Percentiles rank a stretch among this genome's conserved stretches.
These are phyloP conservation scores for Melanotaenia duboulayi DNA, from an alignment of 2,113 vertebrate species.

Conservation along the genomic window DNA sequence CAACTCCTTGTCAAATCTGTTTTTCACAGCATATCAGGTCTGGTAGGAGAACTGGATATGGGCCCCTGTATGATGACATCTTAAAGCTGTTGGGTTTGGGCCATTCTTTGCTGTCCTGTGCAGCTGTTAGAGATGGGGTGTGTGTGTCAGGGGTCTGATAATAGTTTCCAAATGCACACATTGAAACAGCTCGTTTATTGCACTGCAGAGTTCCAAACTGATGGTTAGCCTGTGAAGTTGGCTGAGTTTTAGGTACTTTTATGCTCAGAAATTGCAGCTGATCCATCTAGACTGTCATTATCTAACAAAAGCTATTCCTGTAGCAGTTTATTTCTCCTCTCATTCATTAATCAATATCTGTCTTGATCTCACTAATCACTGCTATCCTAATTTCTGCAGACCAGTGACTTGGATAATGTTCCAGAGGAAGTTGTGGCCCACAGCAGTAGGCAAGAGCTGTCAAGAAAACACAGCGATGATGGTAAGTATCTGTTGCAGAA, in stretches of 20 bases:
- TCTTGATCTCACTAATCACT: background rate
- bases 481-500: slow-evolving; percentile 81
- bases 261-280: background rate
- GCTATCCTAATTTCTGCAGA: slow-evolving; percentile 78
- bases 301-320: background rate
- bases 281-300: background rate
- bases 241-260: background rate
- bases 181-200: slow-evolving; percentile 45
- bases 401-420: slow-evolving; percentile 91
- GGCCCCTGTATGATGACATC: slow-evolving; percentile 43
- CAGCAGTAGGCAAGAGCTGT: slow-evolving; percentile 81
- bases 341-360: background rate
- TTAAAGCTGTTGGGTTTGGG: slow-evolving; percentile 50
- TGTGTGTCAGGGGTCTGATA: slow-evolving; percentile 60
- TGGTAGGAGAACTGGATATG: slow-evolving; percentile 47
- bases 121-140: slow-evolving; percentile 62
- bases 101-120: slow-evolving; percentile 53
- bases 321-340: background rate
- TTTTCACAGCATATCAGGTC: slow-evolving; percentile 32
- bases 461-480: slow-evolving; percentile 90
- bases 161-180: slow-evolving; percentile 68
- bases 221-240: background rate
- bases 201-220: slow-evolving; percentile 11
- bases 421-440: slow-evolving; percentile 88
- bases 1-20: slow-evolving; percentile 18